Evolutionary conservation across 2,113 vertebrate species (phyloP).

Genomic region (Phocoena phocoena): DNA sequence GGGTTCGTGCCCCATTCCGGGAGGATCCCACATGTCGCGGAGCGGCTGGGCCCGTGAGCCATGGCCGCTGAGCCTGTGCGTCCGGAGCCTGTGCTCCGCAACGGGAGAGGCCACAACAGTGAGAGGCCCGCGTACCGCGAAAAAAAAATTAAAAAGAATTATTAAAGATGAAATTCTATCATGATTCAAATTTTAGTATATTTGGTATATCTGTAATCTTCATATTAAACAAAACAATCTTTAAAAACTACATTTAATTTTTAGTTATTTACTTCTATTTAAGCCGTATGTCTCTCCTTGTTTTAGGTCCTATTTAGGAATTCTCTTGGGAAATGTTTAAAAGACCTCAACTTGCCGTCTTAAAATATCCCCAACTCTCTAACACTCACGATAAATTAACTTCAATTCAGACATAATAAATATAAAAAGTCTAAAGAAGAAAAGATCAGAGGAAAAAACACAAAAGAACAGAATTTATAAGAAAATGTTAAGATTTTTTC

Average conservation of each 20-base stretch:
- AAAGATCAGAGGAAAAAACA: background rate
- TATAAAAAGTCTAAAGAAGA: background rate
- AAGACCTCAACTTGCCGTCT: background rate
- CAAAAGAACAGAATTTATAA: background rate
- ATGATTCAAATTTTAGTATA: background rate
- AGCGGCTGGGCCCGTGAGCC: too few relatives aligned
- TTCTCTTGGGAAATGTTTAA: constrained; percentile 15
- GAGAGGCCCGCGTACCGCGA: too few relatives aligned
- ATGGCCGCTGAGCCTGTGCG: too few relatives aligned
- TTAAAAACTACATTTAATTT: background rate
- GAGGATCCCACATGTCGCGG: too few relatives aligned
- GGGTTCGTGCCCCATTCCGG: too few relatives aligned
- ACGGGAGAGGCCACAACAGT: too few relatives aligned
- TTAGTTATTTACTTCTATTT: background rate
- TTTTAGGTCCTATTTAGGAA: background rate
- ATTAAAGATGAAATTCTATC: background rate
- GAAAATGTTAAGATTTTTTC: background rate
- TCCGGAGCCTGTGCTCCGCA: too few relatives aligned
- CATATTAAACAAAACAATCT: background rate
- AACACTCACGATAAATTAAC: background rate
- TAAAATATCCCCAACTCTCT: constrained; percentile 13
- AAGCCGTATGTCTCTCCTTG: background rate
- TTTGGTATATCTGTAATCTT: background rate
- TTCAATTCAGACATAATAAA: background rate
- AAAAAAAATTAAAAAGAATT: too few relatives aligned